Conservation (phyloP, 2,888 invertebrate genomes). For the Rapana venosa region DNA sequence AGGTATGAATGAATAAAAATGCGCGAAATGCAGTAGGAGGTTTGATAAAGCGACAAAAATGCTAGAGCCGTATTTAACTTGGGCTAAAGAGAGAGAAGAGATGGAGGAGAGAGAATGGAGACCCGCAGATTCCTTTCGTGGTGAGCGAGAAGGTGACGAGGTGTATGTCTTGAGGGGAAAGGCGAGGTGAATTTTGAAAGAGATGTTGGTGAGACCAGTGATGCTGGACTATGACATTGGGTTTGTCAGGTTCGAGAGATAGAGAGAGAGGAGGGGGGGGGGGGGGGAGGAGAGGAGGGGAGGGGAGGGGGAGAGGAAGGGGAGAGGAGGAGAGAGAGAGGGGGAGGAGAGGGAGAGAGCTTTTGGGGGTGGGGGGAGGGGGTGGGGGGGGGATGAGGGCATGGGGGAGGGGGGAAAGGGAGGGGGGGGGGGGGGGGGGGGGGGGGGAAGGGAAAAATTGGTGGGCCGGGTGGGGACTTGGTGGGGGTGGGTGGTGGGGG, state of each 20-base stretch:
- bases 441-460: neutral
- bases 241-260: too few relatives aligned
- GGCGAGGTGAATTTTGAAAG: too few relatives aligned
- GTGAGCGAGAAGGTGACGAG: too few relatives aligned
- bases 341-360: neutral
- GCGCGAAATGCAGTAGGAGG: too few relatives aligned
- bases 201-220: neutral
- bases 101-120: too few relatives aligned
- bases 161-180: too few relatives aligned
- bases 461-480: neutral
- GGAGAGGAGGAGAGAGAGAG: neutral
- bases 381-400: neutral
- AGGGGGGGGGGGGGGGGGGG: neutral
- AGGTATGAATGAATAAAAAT: too few relatives aligned
- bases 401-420: neutral
- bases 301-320: neutral
- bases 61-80: too few relatives aligned
- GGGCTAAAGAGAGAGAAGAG: too few relatives aligned
- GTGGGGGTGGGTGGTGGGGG: neutral
- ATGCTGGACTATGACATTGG: conserved; percentile 4
- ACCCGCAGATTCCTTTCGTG: too few relatives aligned
- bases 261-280: too few relatives aligned
- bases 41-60: too few relatives aligned
- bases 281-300: neutral
- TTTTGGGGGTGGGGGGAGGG: neutral